Base-by-base conservation (phyloP, 2,113 vertebrate genomes). In the Scytalopus superciliaris region DNA sequence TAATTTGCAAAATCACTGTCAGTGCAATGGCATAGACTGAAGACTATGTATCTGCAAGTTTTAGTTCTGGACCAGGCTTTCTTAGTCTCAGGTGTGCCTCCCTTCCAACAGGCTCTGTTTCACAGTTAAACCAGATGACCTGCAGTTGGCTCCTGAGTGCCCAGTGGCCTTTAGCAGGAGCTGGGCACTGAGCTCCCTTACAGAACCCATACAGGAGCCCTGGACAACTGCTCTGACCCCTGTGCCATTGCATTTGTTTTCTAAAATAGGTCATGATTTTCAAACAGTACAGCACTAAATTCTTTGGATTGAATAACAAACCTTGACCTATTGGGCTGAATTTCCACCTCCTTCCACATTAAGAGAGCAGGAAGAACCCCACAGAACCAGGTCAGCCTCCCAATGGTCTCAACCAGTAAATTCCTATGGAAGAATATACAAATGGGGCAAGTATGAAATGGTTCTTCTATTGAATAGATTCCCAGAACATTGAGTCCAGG, bases 361-460 rank as follows among this genome's bases (percentile, higher is more conserved):
- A 62, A 67, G 28, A 12, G 27, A 21, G 19, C 4, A 66, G 28
- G 10, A 90, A 60, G 40, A 73, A 6, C 8, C 12, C 19, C 16
- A 19, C 1, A 85, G 24, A 31, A 35, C 19, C 10, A 76, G 25
- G 7, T 12, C 40, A 66, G n/a, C 24, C 7, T 9, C 5, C 2
- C 9, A 4, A 1, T 3, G 5, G 35, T 67, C 30, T 52, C 67
- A 24, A 49, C 37, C 9, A 69, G 19, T 25, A 56, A 30, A n/a
- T 19, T 9, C 18, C 31, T 28, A 1, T 5, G 31, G 50, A 73
- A 84, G 56, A 66, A 40, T 3, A 45, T 10, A 55, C 11, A 67
- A 55, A 74, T 1, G 4, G 12, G 12, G 2, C 19, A 59, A 87
- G 14, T 0, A 1, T 19, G 30, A 52, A 73, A 35, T 14, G 45